Conservation (phyloP, 2,888 invertebrate species). For the Epinotia ramella region DNA sequence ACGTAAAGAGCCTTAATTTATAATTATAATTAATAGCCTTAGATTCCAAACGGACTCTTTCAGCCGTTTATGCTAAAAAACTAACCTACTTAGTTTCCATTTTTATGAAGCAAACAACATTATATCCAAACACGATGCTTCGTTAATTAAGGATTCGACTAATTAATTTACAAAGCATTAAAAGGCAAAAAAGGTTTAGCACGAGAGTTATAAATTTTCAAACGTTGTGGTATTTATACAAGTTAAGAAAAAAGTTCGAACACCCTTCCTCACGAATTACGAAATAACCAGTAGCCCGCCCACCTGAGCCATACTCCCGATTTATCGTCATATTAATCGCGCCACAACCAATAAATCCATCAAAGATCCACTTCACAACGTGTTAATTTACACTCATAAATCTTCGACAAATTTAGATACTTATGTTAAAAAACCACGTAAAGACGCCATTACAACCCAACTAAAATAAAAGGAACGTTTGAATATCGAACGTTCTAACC, state of each 20-base stretch:
- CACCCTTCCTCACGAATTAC: slow-evolving; percentile 48
- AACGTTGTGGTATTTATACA: slow-evolving; percentile 23
- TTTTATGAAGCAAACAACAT: slow-evolving; percentile 30
- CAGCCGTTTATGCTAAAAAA: slow-evolving; percentile 1
- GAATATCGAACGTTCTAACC: slow-evolving; percentile 49
- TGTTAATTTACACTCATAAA: slow-evolving; percentile 77
- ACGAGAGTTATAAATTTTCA: slow-evolving; percentile 16
- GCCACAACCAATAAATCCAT: slow-evolving; percentile 78
- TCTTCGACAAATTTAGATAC: slow-evolving; percentile 73
- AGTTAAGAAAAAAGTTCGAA: slow-evolving; percentile 20
- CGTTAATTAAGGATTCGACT: slow-evolving; percentile 37
- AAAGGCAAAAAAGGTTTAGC: slow-evolving; percentile 27
- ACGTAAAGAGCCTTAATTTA: slow-evolving; percentile 4
- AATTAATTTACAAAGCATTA: slow-evolving; percentile 42
- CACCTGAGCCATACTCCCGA: slow-evolving; percentile 62
- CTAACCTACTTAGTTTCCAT: not conserved
- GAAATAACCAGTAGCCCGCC: slow-evolving; percentile 61
- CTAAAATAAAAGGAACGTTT: slow-evolving; percentile 61
- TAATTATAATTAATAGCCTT: slow-evolving; percentile 16
- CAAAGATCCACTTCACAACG: slow-evolving; percentile 69
- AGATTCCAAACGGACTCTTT: slow-evolving; percentile 19
- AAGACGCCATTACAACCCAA: slow-evolving; percentile 65
- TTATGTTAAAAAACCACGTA: slow-evolving; percentile 58
- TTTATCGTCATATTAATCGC: slow-evolving; percentile 71
- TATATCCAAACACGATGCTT: slow-evolving; percentile 26